phyloP scores from a whole-genome alignment of 2,888 invertebrate species.

The Flabesymbios commensalis region DNA sequence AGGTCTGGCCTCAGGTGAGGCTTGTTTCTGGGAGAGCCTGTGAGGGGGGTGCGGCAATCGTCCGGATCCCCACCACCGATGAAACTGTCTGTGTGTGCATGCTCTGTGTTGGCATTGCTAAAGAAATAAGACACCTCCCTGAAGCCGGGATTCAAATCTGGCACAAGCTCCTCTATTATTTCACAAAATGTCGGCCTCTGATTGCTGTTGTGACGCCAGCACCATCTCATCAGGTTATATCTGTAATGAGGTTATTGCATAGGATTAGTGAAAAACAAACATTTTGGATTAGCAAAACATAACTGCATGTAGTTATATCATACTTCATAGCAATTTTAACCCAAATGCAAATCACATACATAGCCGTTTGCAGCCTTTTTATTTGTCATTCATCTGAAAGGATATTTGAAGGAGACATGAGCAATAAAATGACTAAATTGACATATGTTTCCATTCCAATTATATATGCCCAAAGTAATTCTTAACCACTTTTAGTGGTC shows the following conservation, averaged over 20 bases:
- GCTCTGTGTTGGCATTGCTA: constrained; percentile 12
- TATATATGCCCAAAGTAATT: no score
- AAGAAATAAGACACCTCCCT: constrained; percentile 69
- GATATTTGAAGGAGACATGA: not conserved
- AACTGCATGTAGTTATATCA: not conserved
- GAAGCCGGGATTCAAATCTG: constrained; percentile 71
- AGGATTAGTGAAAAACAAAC: not conserved
- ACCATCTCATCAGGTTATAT: constrained; percentile 86
- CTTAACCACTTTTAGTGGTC: no score
- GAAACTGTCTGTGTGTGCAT: not conserved
- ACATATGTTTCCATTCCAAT: no score
- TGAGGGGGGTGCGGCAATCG: not conserved
- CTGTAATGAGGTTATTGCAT: constrained; percentile 44
- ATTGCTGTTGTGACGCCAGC: constrained; percentile 85
- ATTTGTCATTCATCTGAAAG: not conserved
- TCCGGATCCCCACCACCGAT: not conserved
- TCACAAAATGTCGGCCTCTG: constrained; percentile 81
- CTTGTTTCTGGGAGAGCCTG: no score
- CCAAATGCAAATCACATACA: not conserved
- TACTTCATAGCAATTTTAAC: not conserved
- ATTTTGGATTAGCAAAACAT: not conserved
- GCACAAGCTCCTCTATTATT: constrained; percentile 72
- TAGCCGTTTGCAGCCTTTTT: not conserved
- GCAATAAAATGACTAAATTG: not conserved
- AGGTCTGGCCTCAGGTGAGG: not conserved